Base-by-base conservation (phyloP, 2,888 invertebrate genomes). In the Timema podura region DNA sequence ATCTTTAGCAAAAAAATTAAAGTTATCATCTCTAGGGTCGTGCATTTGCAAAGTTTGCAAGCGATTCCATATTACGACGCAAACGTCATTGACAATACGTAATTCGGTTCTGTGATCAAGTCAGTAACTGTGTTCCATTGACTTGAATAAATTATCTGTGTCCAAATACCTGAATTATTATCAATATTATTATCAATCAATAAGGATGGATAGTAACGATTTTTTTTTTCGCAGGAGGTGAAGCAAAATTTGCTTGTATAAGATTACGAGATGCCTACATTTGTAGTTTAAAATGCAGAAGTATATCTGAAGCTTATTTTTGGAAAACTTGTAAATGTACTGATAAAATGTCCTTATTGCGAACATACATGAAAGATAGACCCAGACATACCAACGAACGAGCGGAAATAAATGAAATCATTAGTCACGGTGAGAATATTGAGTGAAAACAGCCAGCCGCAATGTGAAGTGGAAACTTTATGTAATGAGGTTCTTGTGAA, bases 221-320 rank as follows among this genome's bases (percentile, higher is more conserved):
- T 7, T 9, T 8, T 9, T 57, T 57, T 57, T 7, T 57, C 16
- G 13, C 57, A 57, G 57, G 57, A 15, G 57, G 16, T 16, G 7
- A 9, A 16, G 57, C 57, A 7, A 57, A 6, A 11, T 7, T 16
- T 15, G 16, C 7, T 7, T 57, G 57, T n/a, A 57, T 57, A 6
- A 57, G 16, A 16, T 11, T 57, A 13, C 13, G 57, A 13, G 57
- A 57, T 57, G 57, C 57, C 7, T 57, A 57, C 13, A 9, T n/a
- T 7, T 15, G 57, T 57, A 57, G 57, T 57, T n/a, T 57, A 11
- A 57, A 57, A n/a, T n/a, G n/a, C n/a, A n/a, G n/a, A n/a, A n/a
- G n/a, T n/a, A n/a, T n/a, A n/a, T n/a, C n/a, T n/a, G n/a, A n/a
- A n/a, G n/a, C n/a, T n/a, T n/a, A n/a, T n/a, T n/a, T n/a, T n/a